Percentiles rank a stretch among this genome's conserved stretches.
Conservation (phyloP, 2,888 invertebrate genomes). For the Morpho deidamia region DNA sequence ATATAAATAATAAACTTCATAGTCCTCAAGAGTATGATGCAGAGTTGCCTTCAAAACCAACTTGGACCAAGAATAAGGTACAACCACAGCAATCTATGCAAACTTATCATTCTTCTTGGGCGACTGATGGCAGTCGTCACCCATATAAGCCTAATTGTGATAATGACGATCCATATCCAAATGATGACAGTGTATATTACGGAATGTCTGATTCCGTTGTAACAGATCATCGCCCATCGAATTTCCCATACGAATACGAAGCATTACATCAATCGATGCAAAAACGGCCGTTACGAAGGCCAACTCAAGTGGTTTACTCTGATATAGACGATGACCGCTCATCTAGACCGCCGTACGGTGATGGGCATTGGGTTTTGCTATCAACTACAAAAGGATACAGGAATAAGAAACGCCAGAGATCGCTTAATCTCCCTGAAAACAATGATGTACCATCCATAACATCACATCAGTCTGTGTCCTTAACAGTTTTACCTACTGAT, state of each 20-base stretch:
- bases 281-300: constrained; percentile 58
- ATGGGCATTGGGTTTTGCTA: constrained; percentile 87
- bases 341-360: constrained; percentile 80
- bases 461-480: constrained; percentile 76
- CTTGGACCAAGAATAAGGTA: constrained; percentile 50
- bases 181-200: constrained; percentile 55
- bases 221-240: constrained; percentile 68
- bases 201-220: constrained; percentile 63
- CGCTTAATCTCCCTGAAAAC: constrained; percentile 42
- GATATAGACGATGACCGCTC: constrained; percentile 67
- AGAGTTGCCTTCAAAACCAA: constrained; percentile 61
- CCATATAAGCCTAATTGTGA: constrained; percentile 68
- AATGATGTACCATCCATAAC: constrained; percentile 49
- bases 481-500: constrained; percentile 84
- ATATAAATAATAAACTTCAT: constrained; percentile 60
- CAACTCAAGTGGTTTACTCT: constrained; percentile 68
- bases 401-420: constrained; percentile 69
- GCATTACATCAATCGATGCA: constrained; percentile 54
- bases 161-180: constrained; percentile 46
- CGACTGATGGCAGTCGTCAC: constrained; percentile 59
- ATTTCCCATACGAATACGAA: constrained; percentile 70
- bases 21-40: constrained; percentile 50
- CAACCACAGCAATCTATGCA: constrained; percentile 49
- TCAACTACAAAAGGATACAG: constrained; percentile 88
- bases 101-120: constrained; percentile 52